Base-by-base conservation (phyloP, 2,113 vertebrate species). In the Macaca fascicularis region DNA sequence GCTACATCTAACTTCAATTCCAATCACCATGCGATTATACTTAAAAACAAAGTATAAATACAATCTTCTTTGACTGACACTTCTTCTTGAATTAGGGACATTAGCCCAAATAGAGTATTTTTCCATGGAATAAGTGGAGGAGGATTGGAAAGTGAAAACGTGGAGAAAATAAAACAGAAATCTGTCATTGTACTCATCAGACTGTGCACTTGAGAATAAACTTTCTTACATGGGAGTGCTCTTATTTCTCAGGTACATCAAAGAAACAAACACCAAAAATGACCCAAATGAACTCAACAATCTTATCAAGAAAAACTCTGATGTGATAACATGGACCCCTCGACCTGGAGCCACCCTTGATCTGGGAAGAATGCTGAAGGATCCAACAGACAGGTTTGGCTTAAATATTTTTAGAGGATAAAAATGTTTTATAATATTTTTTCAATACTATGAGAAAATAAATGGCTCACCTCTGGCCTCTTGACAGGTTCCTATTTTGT, bases 231-330 rank as follows among this genome's bases (percentile, higher is more conserved):
- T 83, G 40, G 59, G 22, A 27, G 72, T 67, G 10, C 70, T 94
- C 67, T 76, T 86, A 40, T 89, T 86, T 86, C 50, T 67, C 95
- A 99, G 98, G 69, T 99, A 99, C 69, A 99, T 99, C 67, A 99
- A 98, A 72, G 98, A 99, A 48, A 99, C 98, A 30, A 99, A 99
- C 89, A 45, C 85, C 8, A 99, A 99, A 98, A 99, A 99, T 97
- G 97, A 96, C 32, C 96, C 99, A 9, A 96, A 84, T 50, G 97
- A 98, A 59, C 98, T 99, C 86, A 99, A 99, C 82, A 95, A 95
- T 0, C 98, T 98, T 43, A 99, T 99, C 86, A 98, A 94, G 81
- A 98, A 98, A 86, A 97, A 75, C 19, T 97, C 96, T 72, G 76
- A 95, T 27, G 97, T 98, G 85, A 20, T 95, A 6, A 99, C 99